Evolutionary conservation across 53 echinoderm and acorn worm species (phyloP), one percentile per base, ranked within the genome.

Genomic region (Holothuria leucospilota): DNA sequence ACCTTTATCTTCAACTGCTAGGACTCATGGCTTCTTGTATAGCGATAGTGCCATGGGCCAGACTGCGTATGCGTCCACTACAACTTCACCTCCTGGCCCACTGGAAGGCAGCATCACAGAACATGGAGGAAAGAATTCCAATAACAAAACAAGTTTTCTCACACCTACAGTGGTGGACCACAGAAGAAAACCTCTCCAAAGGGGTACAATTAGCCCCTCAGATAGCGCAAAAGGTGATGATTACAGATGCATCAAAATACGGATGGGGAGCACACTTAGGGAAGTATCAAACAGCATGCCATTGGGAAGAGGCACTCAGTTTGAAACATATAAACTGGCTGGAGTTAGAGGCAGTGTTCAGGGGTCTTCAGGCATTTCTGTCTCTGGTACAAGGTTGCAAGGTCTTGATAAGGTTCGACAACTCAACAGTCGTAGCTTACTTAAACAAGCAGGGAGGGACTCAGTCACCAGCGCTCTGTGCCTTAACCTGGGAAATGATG

Each of bases 281-380:
- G 2, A 29, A 4, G 23, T 49, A 39, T 23, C 13, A 34, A 34
- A 34, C 34, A 34, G 34, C 34, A 34, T 1, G 34, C 34, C 34
- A 3, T 34, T 34, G 34, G 34, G 34, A 34, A 3, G 2, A 21
- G n/a, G n/a, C n/a, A n/a, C n/a, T n/a, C n/a, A n/a, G n/a, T 10
- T 21, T 27, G 24, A 78, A 78, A 5, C 78, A 78, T 8, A 78
- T 78, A 78, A 5, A 78, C 56, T 78, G 78, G 78, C 28, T 78
- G 51, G 78, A 78, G 53, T 51, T 78, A 8, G 42, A 78, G 51
- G 78, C 78, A 78, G 78, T 78, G 78, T 78, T 78, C 51, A 40
- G 4, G n/a, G n/a, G n/a, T n/a, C n/a, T n/a, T n/a, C n/a, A 78
- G 51, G 49, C 46, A 20, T 78, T 78, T 5, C 34, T 21, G 73